phyloP scores from a whole-genome alignment of 2,888 invertebrate species.

The Cylloceria caligata region DNA sequence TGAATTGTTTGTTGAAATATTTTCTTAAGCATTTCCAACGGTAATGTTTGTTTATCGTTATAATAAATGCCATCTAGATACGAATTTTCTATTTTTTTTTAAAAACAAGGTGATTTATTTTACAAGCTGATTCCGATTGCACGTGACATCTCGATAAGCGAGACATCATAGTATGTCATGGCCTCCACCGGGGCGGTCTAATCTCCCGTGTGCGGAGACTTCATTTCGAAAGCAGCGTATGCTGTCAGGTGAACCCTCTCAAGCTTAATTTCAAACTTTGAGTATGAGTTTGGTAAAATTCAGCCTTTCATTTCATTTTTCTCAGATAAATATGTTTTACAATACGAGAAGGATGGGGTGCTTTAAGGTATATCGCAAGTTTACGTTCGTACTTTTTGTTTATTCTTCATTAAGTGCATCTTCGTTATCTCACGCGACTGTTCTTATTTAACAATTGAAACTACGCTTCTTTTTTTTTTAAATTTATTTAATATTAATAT shows the following conservation, averaged over 20 bases:
- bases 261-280: slow-evolving; percentile 35
- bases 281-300: slow-evolving; percentile 2
- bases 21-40: too few species aligned
- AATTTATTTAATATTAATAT: neutral
- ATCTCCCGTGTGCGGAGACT: slow-evolving; percentile 74
- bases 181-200: slow-evolving; percentile 64
- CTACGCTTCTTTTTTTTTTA: slow-evolving; percentile 13
- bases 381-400: neutral
- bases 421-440: neutral
- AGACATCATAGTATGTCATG: slow-evolving; percentile 62
- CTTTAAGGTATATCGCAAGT: neutral
- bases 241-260: slow-evolving; percentile 73
- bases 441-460: neutral
- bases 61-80: too few species aligned
- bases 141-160: neutral
- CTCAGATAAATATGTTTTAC: neutral
- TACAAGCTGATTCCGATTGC: neutral
- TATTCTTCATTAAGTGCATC: neutral
- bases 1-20: too few species aligned
- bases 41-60: too few species aligned
- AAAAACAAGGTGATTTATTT: neutral
- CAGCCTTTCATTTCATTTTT: neutral
- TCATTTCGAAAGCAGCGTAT: slow-evolving; percentile 72
- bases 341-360: neutral
- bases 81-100: too few species aligned